Percentiles rank a stretch among this genome's conserved stretches.
Conservation (phyloP, 2,113 vertebrate genomes). For the Leuciscus idus region DNA sequence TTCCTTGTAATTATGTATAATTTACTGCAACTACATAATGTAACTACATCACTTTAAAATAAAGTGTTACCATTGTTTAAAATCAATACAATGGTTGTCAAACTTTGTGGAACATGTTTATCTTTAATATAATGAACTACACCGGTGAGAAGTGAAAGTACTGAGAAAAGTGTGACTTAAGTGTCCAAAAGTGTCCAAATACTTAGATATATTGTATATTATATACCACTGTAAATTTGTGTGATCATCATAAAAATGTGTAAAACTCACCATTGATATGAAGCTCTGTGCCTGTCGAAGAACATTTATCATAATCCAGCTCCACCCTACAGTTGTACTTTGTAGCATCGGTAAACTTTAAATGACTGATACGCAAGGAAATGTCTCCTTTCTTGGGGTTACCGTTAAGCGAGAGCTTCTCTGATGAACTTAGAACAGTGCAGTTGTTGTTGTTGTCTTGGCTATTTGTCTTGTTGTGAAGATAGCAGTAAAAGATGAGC, state of each 20-base stretch:
- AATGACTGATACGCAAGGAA: slow-evolving; percentile 45
- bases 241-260: neutral
- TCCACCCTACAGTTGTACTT: slow-evolving; percentile 50
- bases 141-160: too few relatives aligned
- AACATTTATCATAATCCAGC: neutral
- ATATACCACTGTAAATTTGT: neutral
- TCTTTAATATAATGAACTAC: too few relatives aligned
- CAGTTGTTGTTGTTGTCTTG: neutral
- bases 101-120: too few relatives aligned
- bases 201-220: neutral
- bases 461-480: neutral
- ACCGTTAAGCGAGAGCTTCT: slow-evolving; percentile 21
- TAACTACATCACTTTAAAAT: too few relatives aligned
- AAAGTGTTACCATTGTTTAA: too few relatives aligned
- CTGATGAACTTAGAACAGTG: neutral
- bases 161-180: neutral
- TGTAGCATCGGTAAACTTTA: slow-evolving; percentile 17
- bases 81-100: too few relatives aligned
- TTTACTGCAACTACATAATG: too few relatives aligned
- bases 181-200: neutral
- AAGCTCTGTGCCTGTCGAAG: neutral
- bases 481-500: slow-evolving; percentile 37
- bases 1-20: too few relatives aligned
- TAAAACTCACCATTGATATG: slow-evolving; percentile 36
- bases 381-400: slow-evolving; percentile 38